Conservation (phyloP, 2,888 invertebrate genomes). For the Hecatera dysodea region DNA sequence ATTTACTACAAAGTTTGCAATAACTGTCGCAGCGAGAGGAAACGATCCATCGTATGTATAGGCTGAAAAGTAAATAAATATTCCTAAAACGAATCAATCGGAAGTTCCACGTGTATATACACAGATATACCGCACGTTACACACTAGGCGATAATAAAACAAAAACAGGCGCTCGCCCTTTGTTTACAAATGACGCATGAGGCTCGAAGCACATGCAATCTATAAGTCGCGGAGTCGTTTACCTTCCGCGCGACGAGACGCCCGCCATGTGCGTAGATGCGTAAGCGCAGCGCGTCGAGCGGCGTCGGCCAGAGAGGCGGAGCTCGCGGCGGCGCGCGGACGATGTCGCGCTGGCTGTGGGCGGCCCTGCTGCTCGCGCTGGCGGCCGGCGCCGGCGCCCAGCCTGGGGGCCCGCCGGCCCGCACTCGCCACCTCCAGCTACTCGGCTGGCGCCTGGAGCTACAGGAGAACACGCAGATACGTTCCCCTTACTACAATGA, state of each 20-base stretch:
- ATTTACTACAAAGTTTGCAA: slow-evolving; percentile 53
- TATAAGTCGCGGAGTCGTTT: slow-evolving; percentile 88
- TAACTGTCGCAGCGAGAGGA: slow-evolving; percentile 49
- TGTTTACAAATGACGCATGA: slow-evolving; percentile 90
- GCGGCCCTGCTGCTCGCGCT: slow-evolving; percentile 80
- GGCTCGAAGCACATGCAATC: slow-evolving; percentile 86
- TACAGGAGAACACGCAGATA: slow-evolving; percentile 84
- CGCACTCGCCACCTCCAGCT: slow-evolving; percentile 79
- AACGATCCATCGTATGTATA: slow-evolving; percentile 30
- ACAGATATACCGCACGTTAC: slow-evolving; percentile 67
- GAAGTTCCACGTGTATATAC: slow-evolving; percentile 43
- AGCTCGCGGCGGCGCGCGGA: slow-evolving; percentile 86
- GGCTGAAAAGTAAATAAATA: slow-evolving; percentile 25
- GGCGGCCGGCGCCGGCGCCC: slow-evolving; percentile 73
- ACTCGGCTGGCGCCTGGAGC: slow-evolving; percentile 84
- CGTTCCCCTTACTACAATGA: slow-evolving; percentile 85
- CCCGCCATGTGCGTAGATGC: slow-evolving; percentile 88
- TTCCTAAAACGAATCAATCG: slow-evolving; percentile 33
- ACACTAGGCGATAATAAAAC: slow-evolving; percentile 81
- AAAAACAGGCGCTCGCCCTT: slow-evolving; percentile 86
- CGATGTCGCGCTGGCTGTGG: slow-evolving; percentile 87
- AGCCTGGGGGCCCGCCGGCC: slow-evolving; percentile 71
- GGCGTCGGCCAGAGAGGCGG: slow-evolving; percentile 80
- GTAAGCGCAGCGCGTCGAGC: slow-evolving; percentile 81
- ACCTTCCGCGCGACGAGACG: slow-evolving; percentile 89